These are phyloP conservation scores for Pollenia amentaria DNA, from an alignment of 2,888 invertebrate genomes.

Conservation along the genomic window DNA sequence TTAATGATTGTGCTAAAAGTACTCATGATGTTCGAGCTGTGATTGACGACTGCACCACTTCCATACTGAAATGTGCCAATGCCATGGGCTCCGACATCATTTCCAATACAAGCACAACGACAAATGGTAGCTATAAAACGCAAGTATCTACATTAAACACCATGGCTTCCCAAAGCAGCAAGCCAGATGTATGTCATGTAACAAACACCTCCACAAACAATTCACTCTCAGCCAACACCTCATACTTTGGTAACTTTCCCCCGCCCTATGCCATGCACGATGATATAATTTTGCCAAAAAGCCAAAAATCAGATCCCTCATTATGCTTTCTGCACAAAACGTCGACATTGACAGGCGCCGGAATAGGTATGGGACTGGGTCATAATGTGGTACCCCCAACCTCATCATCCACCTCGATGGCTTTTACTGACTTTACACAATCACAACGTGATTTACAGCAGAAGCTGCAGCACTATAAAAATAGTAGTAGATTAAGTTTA, in stretches of 20 bases:
- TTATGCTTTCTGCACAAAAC: constrained; percentile 78
- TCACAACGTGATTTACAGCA: constrained; percentile 73
- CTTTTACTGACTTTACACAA: constrained; percentile 65
- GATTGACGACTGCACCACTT: constrained; percentile 83
- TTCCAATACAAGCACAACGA: constrained; percentile 72
- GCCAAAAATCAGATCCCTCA: constrained; percentile 81
- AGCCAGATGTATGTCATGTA: constrained; percentile 79
- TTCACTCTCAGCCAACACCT: constrained; percentile 59
- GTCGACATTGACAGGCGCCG: constrained; percentile 9
- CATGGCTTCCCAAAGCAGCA: constrained; percentile 75
- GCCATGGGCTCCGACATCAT: constrained; percentile 77
- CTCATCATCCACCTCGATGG: constrained; percentile 49
- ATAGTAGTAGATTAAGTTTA: constrained; percentile 75
- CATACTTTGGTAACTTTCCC: constrained; percentile 74
- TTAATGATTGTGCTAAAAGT: constrained; percentile 79
- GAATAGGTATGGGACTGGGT: constrained; percentile 9
- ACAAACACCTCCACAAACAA: constrained; percentile 73
- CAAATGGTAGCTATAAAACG: constrained; percentile 68
- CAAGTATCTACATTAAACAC: constrained; percentile 72
- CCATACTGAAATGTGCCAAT: constrained; percentile 83
- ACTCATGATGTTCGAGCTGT: constrained; percentile 78
- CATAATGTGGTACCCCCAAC: constrained; percentile 12
- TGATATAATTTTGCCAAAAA: constrained; percentile 80
- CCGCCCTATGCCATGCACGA: constrained; percentile 79
- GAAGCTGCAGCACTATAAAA: constrained; percentile 71